A percentile compares a stretch with the other conserved stretches of the same genome.
Evolutionary conservation across 2,113 vertebrate species (phyloP).

Genomic region (Lophius piscatorius): DNA sequence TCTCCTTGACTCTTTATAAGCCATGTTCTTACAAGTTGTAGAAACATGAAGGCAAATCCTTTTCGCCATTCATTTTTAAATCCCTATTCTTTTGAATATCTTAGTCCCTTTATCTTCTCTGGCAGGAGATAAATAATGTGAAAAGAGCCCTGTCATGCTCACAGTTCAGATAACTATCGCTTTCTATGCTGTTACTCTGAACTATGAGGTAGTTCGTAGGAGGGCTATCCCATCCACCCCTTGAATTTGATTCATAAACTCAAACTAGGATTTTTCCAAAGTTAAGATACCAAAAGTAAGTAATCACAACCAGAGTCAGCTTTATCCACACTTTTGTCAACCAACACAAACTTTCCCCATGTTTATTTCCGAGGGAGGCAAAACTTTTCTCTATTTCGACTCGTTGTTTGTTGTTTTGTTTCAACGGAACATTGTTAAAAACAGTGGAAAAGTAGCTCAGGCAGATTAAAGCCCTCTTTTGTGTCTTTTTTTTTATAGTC

Average conservation of each 20-base stretch:
- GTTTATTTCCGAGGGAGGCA: conserved; percentile 58
- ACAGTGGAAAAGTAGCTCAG: conserved; percentile 71
- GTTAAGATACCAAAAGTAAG: conserved; percentile 63
- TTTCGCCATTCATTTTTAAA: conserved; percentile 77
- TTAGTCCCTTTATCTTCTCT: conserved; percentile 70
- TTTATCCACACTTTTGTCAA: conserved; percentile 55
- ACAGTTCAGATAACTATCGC: conserved; percentile 57
- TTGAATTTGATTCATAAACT: conserved; percentile 64
- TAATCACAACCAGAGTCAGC: conserved; percentile 57
- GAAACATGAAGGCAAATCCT: conserved; percentile 73
- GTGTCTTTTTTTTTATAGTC: conserved; percentile 48
- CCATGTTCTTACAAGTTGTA: conserved; percentile 66
- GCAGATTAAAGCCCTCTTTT: conserved; percentile 76
- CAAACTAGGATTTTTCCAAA: conserved; percentile 42
- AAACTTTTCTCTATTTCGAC: conserved; percentile 60
- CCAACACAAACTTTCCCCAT: conserved; percentile 58
- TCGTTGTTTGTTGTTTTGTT: conserved; percentile 71
- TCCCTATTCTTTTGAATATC: conserved; percentile 74
- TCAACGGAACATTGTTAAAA: conserved; percentile 63
- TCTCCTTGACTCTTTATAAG: conserved; percentile 66
- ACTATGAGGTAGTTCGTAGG: conserved; percentile 48
- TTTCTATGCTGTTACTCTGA: conserved; percentile 32
- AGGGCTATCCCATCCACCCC: conserved; percentile 51
- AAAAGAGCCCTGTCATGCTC: conserved; percentile 46
- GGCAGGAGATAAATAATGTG: conserved; percentile 69